Base-by-base conservation (phyloP, 2,888 invertebrate species). In the Electrophaes corylata region DNA sequence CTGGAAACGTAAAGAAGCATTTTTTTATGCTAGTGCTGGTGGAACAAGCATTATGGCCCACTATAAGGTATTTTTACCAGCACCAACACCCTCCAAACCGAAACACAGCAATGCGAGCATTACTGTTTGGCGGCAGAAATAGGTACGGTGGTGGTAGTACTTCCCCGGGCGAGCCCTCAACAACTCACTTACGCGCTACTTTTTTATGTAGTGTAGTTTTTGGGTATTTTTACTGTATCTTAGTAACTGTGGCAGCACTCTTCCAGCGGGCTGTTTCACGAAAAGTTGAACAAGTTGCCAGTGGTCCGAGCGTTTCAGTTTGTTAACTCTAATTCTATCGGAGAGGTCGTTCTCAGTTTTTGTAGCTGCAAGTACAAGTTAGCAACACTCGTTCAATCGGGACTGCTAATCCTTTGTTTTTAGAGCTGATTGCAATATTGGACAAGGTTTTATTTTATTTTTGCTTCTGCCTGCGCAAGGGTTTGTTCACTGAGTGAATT, bases 241-340 rank as follows among this genome's bases (percentile, higher is more conserved):
- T 14, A 11, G 29, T 3, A 31, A 31, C 57, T 57, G 54, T 53
- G 58, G 14, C 31, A 37, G n/a, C 19, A 40, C 60, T 54, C 51
- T 52, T 47, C 47, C 31, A 41, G 54, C 53, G 56, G 57, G 56
- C 60, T 69, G 67, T 68, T 67, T 65, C 60, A 64, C 62, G 66
- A 69, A 70, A 76, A 78, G 71, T 75, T 74, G 64, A 73, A 70
- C 76, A 73, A 73, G 72, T 72, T 70, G 72, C 64, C 63, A 64
- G 64, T 65, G 65, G 55, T 66, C 52, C 63, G 70, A 67, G 65
- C 68, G 68, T 70, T 72, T 70, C 75, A 75, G 75, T 78, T 79
- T 74, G 73, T 72, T 71, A 76, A 75, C 75, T 79, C 70, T 78
- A 76, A 79, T 79, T 76, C 72, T 72, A 75, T 79, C 72, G 72